Evolutionary conservation across 1,140 invertebrate species (phyloP).

Genomic region (Archegozetes longisetosus): DNA sequence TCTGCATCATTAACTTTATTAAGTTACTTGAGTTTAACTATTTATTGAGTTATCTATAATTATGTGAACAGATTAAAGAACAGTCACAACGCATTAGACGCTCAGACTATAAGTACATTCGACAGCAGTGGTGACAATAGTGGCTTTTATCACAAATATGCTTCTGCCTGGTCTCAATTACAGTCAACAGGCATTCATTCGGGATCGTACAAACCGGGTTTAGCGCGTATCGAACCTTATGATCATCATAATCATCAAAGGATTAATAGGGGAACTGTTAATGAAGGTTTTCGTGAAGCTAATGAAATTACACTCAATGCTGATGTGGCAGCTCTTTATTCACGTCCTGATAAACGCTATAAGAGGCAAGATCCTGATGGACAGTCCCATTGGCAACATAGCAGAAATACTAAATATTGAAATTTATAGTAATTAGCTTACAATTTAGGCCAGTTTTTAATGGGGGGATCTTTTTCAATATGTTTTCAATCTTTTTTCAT

Average conservation of each 20-base stretch:
- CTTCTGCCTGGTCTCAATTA: constrained; percentile 78
- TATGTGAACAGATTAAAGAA: constrained; percentile 24
- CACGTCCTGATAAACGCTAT: constrained; percentile 17
- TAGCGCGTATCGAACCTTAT: constrained; percentile 10
- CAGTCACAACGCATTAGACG: constrained; percentile 25
- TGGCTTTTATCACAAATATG: constrained; percentile 65
- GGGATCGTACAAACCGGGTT: constrained; percentile 13
- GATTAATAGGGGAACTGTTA: constrained; percentile 22
- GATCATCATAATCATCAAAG: constrained; percentile 2
- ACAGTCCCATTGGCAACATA: not conserved
- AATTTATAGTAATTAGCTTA: no score
- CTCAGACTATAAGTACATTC: constrained; percentile 27
- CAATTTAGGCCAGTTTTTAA: no score
- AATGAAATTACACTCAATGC: constrained; percentile 57
- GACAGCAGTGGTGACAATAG: constrained; percentile 56
- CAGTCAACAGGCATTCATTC: constrained; percentile 23
- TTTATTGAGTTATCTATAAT: constrained; percentile 6
- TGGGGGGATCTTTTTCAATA: no score
- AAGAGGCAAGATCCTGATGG: not conserved
- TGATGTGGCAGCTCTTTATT: constrained; percentile 41
- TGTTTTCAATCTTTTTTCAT: no score
- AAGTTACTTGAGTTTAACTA: not conserved
- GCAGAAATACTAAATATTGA: no score
- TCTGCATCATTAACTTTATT: no score
- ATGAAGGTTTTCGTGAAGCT: constrained; percentile 51